These are phyloP conservation scores for Apodemus agrarius DNA, from an alignment of 2,797 vertebrate genomes.

Conservation along the genomic window DNA sequence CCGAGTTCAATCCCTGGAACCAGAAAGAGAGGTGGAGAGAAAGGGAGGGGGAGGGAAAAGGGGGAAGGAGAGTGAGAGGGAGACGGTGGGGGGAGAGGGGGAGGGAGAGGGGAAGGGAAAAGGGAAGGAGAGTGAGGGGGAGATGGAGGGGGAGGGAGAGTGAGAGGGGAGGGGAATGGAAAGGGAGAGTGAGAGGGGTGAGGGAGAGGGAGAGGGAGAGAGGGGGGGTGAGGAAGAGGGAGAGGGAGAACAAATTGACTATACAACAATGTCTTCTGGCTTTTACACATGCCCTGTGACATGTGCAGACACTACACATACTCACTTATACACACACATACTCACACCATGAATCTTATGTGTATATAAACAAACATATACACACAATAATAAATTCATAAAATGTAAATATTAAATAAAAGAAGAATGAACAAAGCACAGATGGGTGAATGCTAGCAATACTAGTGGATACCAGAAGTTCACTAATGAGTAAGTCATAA, in stretches of 20 bases:
- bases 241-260: background rate
- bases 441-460: constrained; percentile 4
- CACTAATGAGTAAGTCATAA: background rate
- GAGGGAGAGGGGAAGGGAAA: background rate
- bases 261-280: background rate
- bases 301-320: background rate
- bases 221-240: background rate
- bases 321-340: background rate
- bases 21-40: background rate
- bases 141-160: background rate
- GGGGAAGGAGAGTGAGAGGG: background rate
- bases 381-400: background rate
- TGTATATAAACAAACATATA: background rate
- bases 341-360: background rate
- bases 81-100: background rate
- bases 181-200: too few relatives aligned
- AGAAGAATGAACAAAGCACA: constrained; percentile 38
- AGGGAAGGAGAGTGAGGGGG: background rate
- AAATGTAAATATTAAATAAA: constrained; percentile 30
- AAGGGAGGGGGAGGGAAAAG: accelerated
- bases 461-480: background rate
- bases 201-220: background rate
- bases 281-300: background rate
- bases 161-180: background rate
- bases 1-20: background rate